Conservation (phyloP, 2,113 vertebrate species). For the Anarhynchus alexandrinus region DNA sequence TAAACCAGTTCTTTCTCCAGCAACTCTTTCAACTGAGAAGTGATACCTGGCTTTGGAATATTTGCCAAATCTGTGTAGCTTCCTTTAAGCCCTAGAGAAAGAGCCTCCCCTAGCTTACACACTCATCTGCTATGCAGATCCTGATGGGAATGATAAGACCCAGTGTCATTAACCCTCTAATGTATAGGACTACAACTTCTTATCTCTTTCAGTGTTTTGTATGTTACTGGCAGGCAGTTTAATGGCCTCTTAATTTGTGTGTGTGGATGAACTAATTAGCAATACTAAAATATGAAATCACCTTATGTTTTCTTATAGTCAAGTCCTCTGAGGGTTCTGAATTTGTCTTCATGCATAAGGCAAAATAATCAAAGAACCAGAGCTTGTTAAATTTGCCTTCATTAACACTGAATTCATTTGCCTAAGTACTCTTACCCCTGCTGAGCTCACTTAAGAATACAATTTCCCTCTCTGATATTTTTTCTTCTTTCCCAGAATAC, state of each 20-base stretch:
- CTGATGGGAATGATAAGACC: neutral
- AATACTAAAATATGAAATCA: conserved; percentile 57
- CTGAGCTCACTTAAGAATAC: conserved; percentile 40
- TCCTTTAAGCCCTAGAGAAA: neutral
- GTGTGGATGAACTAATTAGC: conserved; percentile 54
- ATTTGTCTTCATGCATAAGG: conserved; percentile 47
- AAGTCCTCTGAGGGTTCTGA: conserved; percentile 36
- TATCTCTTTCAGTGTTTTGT: neutral
- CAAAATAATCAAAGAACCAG: conserved; percentile 58
- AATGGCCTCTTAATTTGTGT: conserved; percentile 61
- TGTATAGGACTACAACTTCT: neutral
- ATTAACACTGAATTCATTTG: conserved; percentile 63
- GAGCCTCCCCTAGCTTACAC: neutral
- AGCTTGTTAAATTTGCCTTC: conserved; percentile 51
- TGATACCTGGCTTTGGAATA: neutral
- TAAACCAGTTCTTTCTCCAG: neutral
- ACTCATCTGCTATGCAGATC: neutral
- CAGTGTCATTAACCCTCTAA: neutral
- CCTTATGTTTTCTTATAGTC: conserved; percentile 43
- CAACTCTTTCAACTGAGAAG: neutral
- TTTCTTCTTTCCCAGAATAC: neutral
- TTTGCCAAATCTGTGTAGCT: neutral
- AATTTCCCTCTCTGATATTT: neutral
- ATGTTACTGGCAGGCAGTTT: neutral
- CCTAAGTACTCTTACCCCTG: conserved; percentile 53